A percentile compares a stretch with the other conserved stretches of the same genome.
Evolutionary conservation across 1,140 invertebrate genomes (phyloP).

Genomic region (Tetranychus cinnabarinus): DNA sequence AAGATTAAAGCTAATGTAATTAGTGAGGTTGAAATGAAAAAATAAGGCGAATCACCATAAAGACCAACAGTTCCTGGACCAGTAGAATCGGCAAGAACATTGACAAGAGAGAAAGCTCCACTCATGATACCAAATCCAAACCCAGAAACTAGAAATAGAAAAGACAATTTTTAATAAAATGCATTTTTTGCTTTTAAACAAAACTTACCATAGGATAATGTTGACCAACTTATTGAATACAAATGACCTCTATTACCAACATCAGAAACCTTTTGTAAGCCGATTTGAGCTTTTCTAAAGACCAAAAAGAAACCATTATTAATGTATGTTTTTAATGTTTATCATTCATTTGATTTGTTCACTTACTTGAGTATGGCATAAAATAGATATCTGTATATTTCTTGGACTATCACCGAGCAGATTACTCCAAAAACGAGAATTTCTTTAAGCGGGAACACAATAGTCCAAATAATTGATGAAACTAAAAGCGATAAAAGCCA

Average conservation of each 20-base stretch:
- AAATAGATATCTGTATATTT: slow-evolving; percentile 33
- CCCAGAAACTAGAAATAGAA: slow-evolving; percentile 40
- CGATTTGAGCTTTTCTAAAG: slow-evolving; percentile 52
- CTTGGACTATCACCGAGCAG: slow-evolving; percentile 55
- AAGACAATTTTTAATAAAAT: not conserved
- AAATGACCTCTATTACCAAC: slow-evolving; percentile 28
- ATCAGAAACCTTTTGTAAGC: slow-evolving; percentile 55
- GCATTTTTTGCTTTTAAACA: slow-evolving; percentile 1
- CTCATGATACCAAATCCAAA: slow-evolving; percentile 86
- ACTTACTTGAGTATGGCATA: slow-evolving; percentile 22
- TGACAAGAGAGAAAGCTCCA: slow-evolving; percentile 74
- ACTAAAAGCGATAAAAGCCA: slow-evolving; percentile 73
- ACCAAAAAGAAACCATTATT: not conserved
- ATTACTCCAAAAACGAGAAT: slow-evolving; percentile 58
- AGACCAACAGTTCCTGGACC: slow-evolving; percentile 86
- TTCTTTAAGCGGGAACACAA: slow-evolving; percentile 45
- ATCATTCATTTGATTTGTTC: not conserved
- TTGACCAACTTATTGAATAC: slow-evolving; percentile 56
- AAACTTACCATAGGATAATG: slow-evolving; percentile 52
- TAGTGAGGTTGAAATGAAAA: slow-evolving; percentile 54
- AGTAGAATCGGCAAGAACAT: slow-evolving; percentile 71
- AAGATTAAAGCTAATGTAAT: slow-evolving; percentile 69
- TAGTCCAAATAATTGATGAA: slow-evolving; percentile 71
- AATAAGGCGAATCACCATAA: slow-evolving; percentile 42
- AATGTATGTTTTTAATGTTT: not conserved